Evolutionary conservation across 2,797 vertebrate species (phyloP), one percentile per base, ranked within the genome.

Genomic region (Sparus aurata): DNA sequence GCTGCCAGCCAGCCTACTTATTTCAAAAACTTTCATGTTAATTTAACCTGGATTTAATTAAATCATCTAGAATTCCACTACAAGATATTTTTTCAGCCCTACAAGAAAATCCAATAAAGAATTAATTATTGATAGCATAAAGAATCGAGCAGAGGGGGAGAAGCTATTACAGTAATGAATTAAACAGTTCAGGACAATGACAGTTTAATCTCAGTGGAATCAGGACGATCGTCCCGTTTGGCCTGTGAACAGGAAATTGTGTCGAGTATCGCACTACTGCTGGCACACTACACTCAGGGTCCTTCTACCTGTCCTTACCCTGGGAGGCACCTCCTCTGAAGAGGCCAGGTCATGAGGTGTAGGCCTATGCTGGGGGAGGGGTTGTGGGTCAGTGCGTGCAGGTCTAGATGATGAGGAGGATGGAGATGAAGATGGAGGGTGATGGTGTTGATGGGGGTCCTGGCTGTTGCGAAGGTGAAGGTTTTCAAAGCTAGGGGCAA

Each of bases 311-410:
- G 57, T 77, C 65, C 93, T 95, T 95, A 94, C 93, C 93, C 91
- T 82, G 49, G 93, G 94, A 1, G 91, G 93, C 38, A 81, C 85
- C 50, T 93, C 93, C 53, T 86, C 87, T 95, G 96, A 96, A 94
- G 95, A 95, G 85, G 92, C 92, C 55, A 93, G 93, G 73, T 97
- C 96, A 0, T 94, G 92, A 88, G 91, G 88, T 76, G 95, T 93
- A 84, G 95, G 95, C 93, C 96, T 97, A 95, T 95, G 92, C 93
- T 96, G 96, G 87, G 94, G 94, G 89, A 92, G 96, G 88, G 96
- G 94, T 82, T 96, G 95, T 91, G 93, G 96, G 95, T 97, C 96
- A 96, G 95, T 96, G 95, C 95, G 96, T 95, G 96, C 94, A 94
- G 96, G 94, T 43, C 76, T 62, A 61, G 87, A 89, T 83, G 90